Evolutionary conservation across 2,888 invertebrate species (phyloP), one percentile per base, ranked within the genome.

Genomic region (Nemoura dubitans): DNA sequence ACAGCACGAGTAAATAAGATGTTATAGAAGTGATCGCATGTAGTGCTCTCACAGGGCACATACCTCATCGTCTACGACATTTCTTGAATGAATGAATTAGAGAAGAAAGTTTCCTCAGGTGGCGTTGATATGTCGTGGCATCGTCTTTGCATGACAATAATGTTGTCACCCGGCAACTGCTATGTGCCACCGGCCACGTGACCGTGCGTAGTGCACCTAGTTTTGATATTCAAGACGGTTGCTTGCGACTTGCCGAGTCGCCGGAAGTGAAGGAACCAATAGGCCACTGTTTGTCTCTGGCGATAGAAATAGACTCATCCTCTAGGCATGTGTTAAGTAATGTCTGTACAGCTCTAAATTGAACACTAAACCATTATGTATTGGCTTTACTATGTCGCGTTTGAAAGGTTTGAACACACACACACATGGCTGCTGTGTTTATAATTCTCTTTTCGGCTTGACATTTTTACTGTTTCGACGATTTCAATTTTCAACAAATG

Each of bases 251-350:
- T 14, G 21, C 59, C 21, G 16, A 59, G 59, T 59, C 59, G 21
- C 59, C 59, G 59, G 59, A 59, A 59, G 59, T 59, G 59, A 59
- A 59, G 59, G 59, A 59, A 59, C 59, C 59, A 59, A 59, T 59
- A 59, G 59, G 16, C 59, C 59, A 21, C 59, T 59, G 59, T 59
- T 59, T 21, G 59, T 59, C 36, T 36, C 36, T 59, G 59, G 2
- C 21, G 10, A 59, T 59, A 59, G 59, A 59, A 59, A 59, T 59
- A 59, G 59, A 59, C 59, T 7, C 59, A 59, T 59, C 59, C 59
- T 59, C 14, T 14, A 59, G 21, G 59, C 59, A 21, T 59, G 59
- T 59, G 59, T 59, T 16, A 59, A 59, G 59, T 59, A 59, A 59
- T 59, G 59, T 59, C 21, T 36, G n/a, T n/a, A n/a, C 36, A 36